A percentile compares a stretch with the other conserved stretches of the same genome.
These are phyloP conservation scores for Piaya cayana DNA, from an alignment of 2,113 vertebrate species.

Conservation along the genomic window DNA sequence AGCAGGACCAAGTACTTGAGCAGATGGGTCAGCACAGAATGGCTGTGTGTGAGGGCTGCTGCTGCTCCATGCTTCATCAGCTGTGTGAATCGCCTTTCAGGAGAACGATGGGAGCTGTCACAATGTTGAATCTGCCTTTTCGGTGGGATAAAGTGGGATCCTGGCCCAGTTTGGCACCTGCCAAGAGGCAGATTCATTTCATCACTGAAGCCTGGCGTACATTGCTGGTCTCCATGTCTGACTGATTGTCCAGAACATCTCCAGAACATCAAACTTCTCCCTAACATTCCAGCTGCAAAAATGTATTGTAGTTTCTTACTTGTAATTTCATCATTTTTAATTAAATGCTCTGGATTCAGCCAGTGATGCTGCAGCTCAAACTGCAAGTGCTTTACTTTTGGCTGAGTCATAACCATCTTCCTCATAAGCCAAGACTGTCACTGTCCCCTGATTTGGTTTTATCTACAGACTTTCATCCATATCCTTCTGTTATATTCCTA, in stretches of 20 bases:
- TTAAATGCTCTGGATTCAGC: neutral
- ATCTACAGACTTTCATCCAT: neutral
- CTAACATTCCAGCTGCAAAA: neutral
- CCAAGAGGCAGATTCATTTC: neutral
- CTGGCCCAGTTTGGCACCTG: neutral
- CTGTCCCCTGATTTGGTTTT: constrained; percentile 32
- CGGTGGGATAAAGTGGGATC: neutral
- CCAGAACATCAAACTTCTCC: neutral
- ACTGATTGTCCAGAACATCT: neutral
- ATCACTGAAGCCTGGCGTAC: neutral
- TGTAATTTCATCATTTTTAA: neutral
- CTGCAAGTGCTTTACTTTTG: neutral
- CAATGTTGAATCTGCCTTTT: neutral
- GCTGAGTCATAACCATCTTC: constrained; percentile 45
- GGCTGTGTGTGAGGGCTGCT: neutral
- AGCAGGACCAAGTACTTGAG: neutral
- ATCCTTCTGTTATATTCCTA: neutral
- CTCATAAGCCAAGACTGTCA: neutral
- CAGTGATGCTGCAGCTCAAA: neutral
- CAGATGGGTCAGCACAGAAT: neutral
- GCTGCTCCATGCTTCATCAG: neutral
- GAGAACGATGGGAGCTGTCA: neutral
- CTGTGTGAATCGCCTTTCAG: neutral
- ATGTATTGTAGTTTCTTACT: neutral
- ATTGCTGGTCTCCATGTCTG: neutral